Evolutionary conservation across 1,140 invertebrate genomes (phyloP).

Genomic region (Neodiprion virginianus): DNA sequence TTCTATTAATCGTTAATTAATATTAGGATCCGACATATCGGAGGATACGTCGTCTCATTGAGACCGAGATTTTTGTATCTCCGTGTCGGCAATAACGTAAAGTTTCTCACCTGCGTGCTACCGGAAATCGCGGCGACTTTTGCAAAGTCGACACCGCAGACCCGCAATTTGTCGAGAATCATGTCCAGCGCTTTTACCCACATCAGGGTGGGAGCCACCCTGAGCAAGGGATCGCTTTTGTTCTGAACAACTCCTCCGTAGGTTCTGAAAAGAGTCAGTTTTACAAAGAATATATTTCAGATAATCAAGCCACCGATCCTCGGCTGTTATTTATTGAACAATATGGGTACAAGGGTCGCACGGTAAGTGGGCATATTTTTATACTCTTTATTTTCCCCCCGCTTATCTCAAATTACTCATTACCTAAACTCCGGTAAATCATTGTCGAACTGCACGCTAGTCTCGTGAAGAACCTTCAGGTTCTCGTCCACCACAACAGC

Average conservation of each 20-base stretch:
- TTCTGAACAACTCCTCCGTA: slow-evolving; percentile 80
- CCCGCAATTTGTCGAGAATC: slow-evolving; percentile 82
- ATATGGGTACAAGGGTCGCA: background rate
- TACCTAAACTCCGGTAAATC: slow-evolving; percentile 92
- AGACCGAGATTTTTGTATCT: too few relatives aligned
- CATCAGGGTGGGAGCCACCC: slow-evolving; percentile 86
- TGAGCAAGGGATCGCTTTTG: slow-evolving; percentile 64
- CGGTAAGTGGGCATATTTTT: slow-evolving; percentile 6
- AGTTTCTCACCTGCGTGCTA: slow-evolving; percentile 77
- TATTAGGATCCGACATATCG: too few relatives aligned
- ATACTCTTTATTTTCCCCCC: background rate
- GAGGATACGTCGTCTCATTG: too few relatives aligned
- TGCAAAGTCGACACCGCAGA: slow-evolving; percentile 83
- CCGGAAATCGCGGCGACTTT: slow-evolving; percentile 86
- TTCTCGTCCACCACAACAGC: slow-evolving; percentile 82
- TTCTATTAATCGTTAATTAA: background rate
- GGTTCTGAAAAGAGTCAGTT: slow-evolving; percentile 64
- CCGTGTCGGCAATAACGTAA: background rate
- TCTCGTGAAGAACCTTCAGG: slow-evolving; percentile 77
- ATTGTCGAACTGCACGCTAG: slow-evolving; percentile 86
- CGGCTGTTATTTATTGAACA: background rate
- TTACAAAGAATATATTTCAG: slow-evolving; percentile 30
- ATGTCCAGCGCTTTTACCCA: slow-evolving; percentile 96
- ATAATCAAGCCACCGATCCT: background rate
- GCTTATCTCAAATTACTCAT: slow-evolving; percentile 30